phyloP scores from a whole-genome alignment of 2,888 invertebrate genomes.

The Ichneumoninae sp. region DNA sequence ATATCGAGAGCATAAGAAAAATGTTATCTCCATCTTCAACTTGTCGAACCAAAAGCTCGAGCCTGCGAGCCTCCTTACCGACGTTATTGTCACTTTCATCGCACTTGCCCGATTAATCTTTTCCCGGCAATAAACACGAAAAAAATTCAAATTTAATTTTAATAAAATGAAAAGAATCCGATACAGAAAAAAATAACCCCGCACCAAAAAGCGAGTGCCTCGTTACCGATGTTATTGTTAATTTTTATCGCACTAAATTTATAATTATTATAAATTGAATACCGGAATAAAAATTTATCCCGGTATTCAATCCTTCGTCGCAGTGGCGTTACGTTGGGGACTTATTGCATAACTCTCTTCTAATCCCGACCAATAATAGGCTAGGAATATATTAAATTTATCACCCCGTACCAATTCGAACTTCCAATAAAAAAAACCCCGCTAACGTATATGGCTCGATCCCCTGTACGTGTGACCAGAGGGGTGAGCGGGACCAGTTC shows the following conservation, averaged over 20 bases:
- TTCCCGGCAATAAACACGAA: not conserved
- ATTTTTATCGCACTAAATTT: too few species aligned
- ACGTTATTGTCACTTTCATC: too few species aligned
- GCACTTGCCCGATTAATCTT: too few species aligned
- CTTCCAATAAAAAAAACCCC: constrained; percentile 4
- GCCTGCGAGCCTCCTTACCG: too few species aligned
- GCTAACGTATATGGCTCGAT: not conserved
- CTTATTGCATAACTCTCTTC: not conserved
- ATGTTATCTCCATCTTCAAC: too few species aligned
- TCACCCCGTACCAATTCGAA: not conserved
- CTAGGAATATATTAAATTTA: constrained; percentile 18
- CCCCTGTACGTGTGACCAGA: not conserved
- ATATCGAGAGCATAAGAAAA: too few species aligned
- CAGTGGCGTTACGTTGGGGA: not conserved
- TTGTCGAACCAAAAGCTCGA: too few species aligned
- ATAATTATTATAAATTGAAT: too few species aligned
- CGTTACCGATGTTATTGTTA: too few species aligned
- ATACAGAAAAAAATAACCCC: too few species aligned
- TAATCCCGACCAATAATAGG: not conserved
- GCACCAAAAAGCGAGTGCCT: too few species aligned
- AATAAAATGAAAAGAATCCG: too few species aligned
- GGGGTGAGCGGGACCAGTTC: not conserved
- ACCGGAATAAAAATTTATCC: not conserved
- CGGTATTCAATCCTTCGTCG: not conserved
- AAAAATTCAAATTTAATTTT: not conserved